Conservation (phyloP, 2,113 vertebrate genomes). For the Telmatochromis bifrenatus region DNA sequence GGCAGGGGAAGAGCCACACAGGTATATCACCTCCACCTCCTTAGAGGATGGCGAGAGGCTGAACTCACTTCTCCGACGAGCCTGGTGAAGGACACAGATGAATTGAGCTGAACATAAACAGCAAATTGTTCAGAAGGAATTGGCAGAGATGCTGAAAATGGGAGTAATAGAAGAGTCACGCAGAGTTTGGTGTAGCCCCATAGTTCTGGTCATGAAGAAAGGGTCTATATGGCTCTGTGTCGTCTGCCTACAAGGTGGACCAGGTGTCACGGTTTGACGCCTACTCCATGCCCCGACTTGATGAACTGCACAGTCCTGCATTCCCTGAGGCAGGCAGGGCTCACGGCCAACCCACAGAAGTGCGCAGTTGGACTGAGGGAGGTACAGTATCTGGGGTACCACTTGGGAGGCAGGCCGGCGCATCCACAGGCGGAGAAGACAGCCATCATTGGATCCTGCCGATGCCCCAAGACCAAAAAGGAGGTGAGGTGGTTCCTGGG, state of each 20-base stretch:
- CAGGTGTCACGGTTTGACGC: not conserved
- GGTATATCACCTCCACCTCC: not conserved
- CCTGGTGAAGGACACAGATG: not conserved
- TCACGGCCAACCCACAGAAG: not conserved
- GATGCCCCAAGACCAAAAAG: not conserved
- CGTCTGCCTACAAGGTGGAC: not conserved
- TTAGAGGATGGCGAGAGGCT: not conserved
- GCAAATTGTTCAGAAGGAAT: not conserved
- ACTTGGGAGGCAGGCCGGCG: rapidly evolving
- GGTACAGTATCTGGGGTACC: not conserved
- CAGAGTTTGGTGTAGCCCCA: not conserved
- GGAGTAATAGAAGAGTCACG: not conserved
- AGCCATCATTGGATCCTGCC: not conserved
- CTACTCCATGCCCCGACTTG: not conserved
- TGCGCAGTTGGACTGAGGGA: not conserved
- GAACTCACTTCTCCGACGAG: not conserved
- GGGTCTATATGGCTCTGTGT: not conserved
- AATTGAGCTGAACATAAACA: not conserved
- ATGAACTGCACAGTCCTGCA: no score
- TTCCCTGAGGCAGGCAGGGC: not conserved
- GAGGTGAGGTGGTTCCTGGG: not conserved
- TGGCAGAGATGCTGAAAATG: not conserved
- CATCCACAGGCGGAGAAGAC: not conserved
- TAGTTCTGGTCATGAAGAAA: not conserved
- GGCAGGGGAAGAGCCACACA: not conserved